Conservation (phyloP, 2,888 invertebrate genomes). For the Deroplatys truncata region DNA sequence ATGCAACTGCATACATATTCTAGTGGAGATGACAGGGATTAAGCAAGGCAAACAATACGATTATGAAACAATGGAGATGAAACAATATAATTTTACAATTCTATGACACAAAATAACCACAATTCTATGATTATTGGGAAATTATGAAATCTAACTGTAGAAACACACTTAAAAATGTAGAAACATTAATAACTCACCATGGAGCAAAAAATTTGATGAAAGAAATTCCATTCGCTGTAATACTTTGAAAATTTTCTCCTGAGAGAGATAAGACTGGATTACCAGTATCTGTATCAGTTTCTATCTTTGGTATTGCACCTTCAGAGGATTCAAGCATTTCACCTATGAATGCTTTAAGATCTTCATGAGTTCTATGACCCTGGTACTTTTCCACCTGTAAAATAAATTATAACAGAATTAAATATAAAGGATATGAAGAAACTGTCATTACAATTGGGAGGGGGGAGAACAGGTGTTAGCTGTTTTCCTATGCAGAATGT, state of each 20-base stretch:
- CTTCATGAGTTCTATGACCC: conserved; percentile 61
- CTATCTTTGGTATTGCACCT: conserved; percentile 43
- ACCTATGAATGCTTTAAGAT: conserved; percentile 65
- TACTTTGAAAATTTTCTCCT: conserved; percentile 67
- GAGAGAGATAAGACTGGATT: conserved; percentile 60
- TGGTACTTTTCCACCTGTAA: conserved; percentile 69
- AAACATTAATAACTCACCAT: conserved; percentile 53
- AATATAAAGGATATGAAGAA: neutral
- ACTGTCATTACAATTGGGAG: neutral
- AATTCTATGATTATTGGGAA: too few species aligned
- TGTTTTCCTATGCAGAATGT: neutral
- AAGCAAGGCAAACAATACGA: too few species aligned
- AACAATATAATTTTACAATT: too few species aligned
- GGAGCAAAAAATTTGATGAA: conserved; percentile 88
- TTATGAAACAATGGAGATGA: too few species aligned
- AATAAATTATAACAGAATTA: conserved; percentile 7
- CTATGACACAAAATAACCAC: too few species aligned
- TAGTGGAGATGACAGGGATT: too few species aligned
- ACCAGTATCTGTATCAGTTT: conserved; percentile 35
- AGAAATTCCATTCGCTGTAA: conserved; percentile 65
- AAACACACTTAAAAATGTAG: neutral
- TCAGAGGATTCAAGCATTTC: conserved; percentile 59
- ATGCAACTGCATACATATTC: too few species aligned
- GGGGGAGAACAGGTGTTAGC: neutral
- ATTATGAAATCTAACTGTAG: too few species aligned